phyloP scores from a whole-genome alignment of 2,888 invertebrate species.

The Anagyrus pseudococci region DNA sequence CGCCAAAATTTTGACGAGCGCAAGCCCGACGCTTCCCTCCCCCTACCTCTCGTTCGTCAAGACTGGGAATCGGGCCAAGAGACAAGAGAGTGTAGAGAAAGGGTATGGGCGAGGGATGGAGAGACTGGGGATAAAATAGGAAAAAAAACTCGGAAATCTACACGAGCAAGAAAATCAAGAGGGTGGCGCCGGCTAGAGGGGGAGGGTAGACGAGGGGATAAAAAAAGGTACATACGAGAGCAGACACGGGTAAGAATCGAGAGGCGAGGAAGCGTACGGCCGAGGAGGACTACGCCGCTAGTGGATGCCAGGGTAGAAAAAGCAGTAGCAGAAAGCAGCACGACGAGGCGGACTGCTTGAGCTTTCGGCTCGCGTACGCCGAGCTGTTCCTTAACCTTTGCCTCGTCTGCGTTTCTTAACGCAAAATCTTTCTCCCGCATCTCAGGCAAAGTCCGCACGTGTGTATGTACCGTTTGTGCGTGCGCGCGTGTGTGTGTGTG shows the following conservation, averaged over 20 bases:
- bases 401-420: slow-evolving; percentile 59
- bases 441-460: slow-evolving; percentile 28
- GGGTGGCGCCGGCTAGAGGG: background rate
- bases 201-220: background rate
- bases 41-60: background rate
- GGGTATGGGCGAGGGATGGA: too few relatives aligned
- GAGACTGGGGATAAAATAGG: slow-evolving; percentile 5
- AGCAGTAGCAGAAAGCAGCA: slow-evolving; percentile 34
- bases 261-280: slow-evolving; percentile 13
- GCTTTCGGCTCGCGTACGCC: slow-evolving; percentile 54
- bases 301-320: slow-evolving; percentile 9
- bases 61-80: slow-evolving; percentile 25
- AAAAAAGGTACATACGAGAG: background rate
- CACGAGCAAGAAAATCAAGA: slow-evolving; percentile 5
- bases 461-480: slow-evolving; percentile 17
- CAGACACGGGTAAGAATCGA: slow-evolving; percentile 10
- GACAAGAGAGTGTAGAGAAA: background rate
- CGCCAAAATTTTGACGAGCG: background rate
- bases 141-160: slow-evolving; percentile 11
- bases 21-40: background rate
- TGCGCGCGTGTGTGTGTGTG: background rate
- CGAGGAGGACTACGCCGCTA: background rate
- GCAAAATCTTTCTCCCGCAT: slow-evolving; percentile 44
- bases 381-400: slow-evolving; percentile 54
- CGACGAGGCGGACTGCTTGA: slow-evolving; percentile 50